Percentiles rank a stretch among this genome's conserved stretches.
Evolutionary conservation across 2,797 vertebrate species (phyloP).

Genomic region (Crocodylus rhombifer): DNA sequence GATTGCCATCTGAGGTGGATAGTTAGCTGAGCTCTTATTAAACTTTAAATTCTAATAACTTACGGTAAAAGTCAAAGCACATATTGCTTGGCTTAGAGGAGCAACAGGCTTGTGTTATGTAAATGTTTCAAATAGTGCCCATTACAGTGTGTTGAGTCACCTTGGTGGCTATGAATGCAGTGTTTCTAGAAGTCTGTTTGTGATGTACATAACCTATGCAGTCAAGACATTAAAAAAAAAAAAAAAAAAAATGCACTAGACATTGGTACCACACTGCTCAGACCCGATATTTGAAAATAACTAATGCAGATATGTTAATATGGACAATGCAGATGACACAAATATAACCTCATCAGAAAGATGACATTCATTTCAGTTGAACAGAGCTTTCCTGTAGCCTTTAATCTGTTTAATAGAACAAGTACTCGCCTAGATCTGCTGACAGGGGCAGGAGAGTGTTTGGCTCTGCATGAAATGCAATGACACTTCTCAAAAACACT

Average conservation of each 20-base stretch:
- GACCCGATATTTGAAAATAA: neutral
- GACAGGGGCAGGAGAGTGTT: neutral
- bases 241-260: neutral
- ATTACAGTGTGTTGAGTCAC: neutral
- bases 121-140: neutral
- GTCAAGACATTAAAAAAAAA: neutral
- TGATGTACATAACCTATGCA: neutral
- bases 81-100: neutral
- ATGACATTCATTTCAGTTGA: neutral
- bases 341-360: constrained; percentile 26
- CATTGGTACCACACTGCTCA: constrained; percentile 8
- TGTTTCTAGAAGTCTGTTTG: neutral
- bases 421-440: neutral
- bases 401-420: neutral
- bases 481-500: neutral
- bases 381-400: constrained; percentile 34
- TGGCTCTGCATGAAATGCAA: neutral
- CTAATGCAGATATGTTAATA: neutral
- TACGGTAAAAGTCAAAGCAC: neutral
- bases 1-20: neutral
- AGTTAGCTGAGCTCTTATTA: neutral
- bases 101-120: fast-evolving
- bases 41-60: neutral
- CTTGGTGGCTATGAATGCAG: neutral
- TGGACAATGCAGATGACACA: constrained; percentile 11